Percentiles rank a stretch among this genome's conserved stretches.
phyloP scores from a whole-genome alignment of 2,797 vertebrate species.

The Delichon dasypus region DNA sequence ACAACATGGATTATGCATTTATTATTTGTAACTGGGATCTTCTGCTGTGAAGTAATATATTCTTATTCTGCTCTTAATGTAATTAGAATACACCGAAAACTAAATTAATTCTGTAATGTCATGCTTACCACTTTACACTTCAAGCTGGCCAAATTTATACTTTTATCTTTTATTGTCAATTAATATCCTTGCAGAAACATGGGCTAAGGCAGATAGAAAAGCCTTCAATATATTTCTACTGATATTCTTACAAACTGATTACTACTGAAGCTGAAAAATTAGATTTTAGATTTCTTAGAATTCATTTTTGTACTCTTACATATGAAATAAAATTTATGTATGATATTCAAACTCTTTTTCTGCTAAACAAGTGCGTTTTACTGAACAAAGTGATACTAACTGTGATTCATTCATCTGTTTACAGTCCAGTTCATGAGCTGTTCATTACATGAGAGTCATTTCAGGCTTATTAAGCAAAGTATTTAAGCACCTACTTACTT shows the following conservation, averaged over 20 bases:
- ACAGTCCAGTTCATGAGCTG: background rate
- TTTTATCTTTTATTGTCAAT: background rate
- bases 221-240: background rate
- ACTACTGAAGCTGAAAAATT: background rate
- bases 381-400: background rate
- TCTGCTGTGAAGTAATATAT: background rate
- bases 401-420: slow-evolving; percentile 14
- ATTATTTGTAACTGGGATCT: background rate
- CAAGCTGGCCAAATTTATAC: background rate
- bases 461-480: background rate
- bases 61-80: background rate
- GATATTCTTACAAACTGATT: background rate
- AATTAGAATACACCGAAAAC: background rate
- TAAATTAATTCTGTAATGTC: background rate
- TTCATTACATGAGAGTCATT: background rate
- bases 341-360: background rate
- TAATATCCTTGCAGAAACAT: background rate
- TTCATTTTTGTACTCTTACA: background rate
- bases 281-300: background rate
- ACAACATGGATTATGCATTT: background rate
- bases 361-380: background rate
- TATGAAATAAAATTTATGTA: background rate
- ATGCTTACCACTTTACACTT: background rate
- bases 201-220: background rate
- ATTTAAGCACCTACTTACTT: background rate